Conservation (phyloP, 2,797 vertebrate species). For the Malurus leucopterus region DNA sequence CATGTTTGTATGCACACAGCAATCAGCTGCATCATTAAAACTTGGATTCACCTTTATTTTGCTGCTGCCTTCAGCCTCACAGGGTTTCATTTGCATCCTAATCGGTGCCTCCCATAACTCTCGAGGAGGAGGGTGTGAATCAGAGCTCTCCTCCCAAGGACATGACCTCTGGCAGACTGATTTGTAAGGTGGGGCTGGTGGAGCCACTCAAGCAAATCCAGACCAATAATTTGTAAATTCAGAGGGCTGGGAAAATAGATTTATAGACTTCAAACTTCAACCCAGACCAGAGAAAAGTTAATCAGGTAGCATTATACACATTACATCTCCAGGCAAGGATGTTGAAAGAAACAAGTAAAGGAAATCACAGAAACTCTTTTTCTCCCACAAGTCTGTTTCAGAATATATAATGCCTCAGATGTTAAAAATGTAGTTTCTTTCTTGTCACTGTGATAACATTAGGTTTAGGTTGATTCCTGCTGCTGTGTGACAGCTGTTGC, state of each 20-base stretch:
- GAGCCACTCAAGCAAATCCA: background rate
- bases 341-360: background rate
- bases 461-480: conserved; percentile 15
- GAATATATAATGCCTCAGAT: background rate
- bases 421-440: background rate
- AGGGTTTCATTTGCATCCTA: background rate
- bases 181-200: background rate
- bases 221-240: background rate
- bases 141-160: background rate
- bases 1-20: background rate
- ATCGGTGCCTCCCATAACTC: fast-evolving
- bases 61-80: background rate
- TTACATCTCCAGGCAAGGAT: background rate
- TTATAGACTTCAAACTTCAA: background rate
- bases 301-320: background rate
- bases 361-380: background rate
- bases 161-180: background rate
- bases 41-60: background rate
- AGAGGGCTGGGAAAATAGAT: background rate
- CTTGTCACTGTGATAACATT: conserved; percentile 18
- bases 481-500: conserved; percentile 28
- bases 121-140: background rate
- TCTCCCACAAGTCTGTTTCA: background rate
- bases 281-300: background rate
- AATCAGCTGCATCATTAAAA: background rate